Evolutionary conservation across 2,888 invertebrate genomes (phyloP), one percentile per base, ranked within the genome.

Genomic region (Cheilosia soror): DNA sequence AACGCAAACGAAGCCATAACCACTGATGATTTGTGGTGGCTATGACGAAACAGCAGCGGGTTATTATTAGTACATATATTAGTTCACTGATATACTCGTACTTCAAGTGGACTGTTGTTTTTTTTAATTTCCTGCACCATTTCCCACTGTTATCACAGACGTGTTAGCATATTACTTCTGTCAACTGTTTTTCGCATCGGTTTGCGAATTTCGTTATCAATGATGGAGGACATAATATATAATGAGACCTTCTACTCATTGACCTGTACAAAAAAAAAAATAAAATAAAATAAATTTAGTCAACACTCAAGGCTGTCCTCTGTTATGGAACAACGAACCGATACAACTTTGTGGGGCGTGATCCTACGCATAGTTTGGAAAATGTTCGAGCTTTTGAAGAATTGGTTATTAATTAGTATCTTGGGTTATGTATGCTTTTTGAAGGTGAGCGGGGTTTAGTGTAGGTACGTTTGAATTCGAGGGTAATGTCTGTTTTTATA

Each of bases 131-230:
- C 25, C 40, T 66, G 66, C 60, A 31, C 40, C 42, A 76, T 58
- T 51, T 76, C 15, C 1, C 15, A 44, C 31, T 42, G 42, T 66
- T 76, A 76, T 76, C 76, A 5, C 40, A 40, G 31, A 31, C 40
- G 25, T 42, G 9, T 62, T 51, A 53, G 72, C 60, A 51, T 62
- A 53, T 72, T 62, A 72, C 60, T 72, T 37, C 11, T 58, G 33
- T 49, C 42, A 27, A 49, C 31, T 49, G 47, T 33, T 53, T 44
- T 66, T 42, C 53, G 29, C 15, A 55, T 68, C 42, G 15, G 33
- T 25, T 68, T 68, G 55, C 55, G 20, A 57, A 37, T 6, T 49
- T 25, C 40, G 4, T 76, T 68, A 76, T 66, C 66, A 60, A 15
- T 60, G 60, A 20, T 25, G 31, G 44, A 20, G 47, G 55, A 73